Conservation (phyloP, 2,888 invertebrate genomes). For the Agonopterix heracliana region DNA sequence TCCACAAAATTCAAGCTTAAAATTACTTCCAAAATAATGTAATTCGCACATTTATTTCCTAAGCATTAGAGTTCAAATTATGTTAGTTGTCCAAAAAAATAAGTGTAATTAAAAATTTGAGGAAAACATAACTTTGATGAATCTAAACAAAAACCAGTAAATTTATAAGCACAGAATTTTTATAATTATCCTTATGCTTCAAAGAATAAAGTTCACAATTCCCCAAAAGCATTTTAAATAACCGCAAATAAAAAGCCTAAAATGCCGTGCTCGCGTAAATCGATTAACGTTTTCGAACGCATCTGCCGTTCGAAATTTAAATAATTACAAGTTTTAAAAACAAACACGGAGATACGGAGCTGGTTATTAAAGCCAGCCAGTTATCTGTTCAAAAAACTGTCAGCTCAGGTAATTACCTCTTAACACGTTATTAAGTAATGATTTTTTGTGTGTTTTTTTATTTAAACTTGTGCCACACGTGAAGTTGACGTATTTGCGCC, state of each 20-base stretch:
- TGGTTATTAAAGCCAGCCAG: slow-evolving; percentile 41
- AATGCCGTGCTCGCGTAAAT: slow-evolving; percentile 21
- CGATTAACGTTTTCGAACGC: slow-evolving; percentile 52
- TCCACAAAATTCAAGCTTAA: slow-evolving; percentile 5
- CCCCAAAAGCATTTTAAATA: background rate
- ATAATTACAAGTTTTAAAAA: slow-evolving; percentile 59
- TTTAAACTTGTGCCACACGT: background rate
- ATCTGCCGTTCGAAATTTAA: slow-evolving; percentile 70
- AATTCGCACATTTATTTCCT: background rate
- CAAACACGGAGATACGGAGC: slow-evolving; percentile 41
- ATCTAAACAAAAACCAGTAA: too few relatives aligned
- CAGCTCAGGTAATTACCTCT: slow-evolving; percentile 52
- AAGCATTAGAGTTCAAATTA: background rate
- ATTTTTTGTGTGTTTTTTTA: slow-evolving; percentile 3
- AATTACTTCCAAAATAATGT: slow-evolving; percentile 2
- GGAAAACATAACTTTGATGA: too few relatives aligned
- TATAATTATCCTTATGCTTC: too few relatives aligned
- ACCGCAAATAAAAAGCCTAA: background rate
- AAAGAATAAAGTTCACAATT: background rate
- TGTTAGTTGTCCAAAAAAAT: too few relatives aligned
- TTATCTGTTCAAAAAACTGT: slow-evolving; percentile 51
- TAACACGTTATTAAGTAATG: slow-evolving; percentile 54
- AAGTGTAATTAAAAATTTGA: too few relatives aligned
- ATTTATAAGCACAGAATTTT: too few relatives aligned
- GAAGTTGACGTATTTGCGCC: too few relatives aligned